Percentiles rank a stretch among this genome's conserved stretches.
Evolutionary conservation across 2,888 invertebrate species (phyloP).

Genomic region (Morpho achilles): DNA sequence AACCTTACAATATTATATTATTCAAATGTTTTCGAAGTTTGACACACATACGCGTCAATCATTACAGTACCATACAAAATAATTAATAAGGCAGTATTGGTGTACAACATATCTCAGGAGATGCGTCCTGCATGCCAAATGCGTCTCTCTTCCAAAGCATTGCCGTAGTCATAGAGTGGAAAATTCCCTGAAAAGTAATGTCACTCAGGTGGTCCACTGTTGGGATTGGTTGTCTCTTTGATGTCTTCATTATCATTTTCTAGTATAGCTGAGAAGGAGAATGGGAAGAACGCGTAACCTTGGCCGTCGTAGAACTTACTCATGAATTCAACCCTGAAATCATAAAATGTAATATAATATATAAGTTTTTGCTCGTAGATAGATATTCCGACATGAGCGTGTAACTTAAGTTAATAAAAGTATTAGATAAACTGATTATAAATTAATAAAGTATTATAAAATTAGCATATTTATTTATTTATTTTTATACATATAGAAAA

Average conservation of each 20-base stretch:
- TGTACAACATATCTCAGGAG: slow-evolving; percentile 3
- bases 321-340: slow-evolving; percentile 96
- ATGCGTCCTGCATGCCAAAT: slow-evolving; percentile 26
- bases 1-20: too few species aligned
- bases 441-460: too few species aligned
- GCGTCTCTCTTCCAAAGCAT: slow-evolving; percentile 20
- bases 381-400: too few species aligned
- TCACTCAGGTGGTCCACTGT: slow-evolving; percentile 57
- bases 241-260: slow-evolving; percentile 70
- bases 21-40: neutral
- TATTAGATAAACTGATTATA: too few species aligned
- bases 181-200: slow-evolving; percentile 20
- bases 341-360: neutral
- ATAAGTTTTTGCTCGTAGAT: neutral
- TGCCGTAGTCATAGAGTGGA: slow-evolving; percentile 17
- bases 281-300: slow-evolving; percentile 87
- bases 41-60: neutral
- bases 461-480: too few species aligned
- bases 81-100: too few species aligned
- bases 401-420: too few species aligned
- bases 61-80: too few species aligned
- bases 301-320: slow-evolving; percentile 93
- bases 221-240: slow-evolving; percentile 43
- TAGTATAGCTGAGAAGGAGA: slow-evolving; percentile 83
- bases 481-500: too few species aligned